These are phyloP conservation scores for Apocrypta bakeri DNA, from an alignment of 1,140 invertebrate genomes.

Conservation along the genomic window DNA sequence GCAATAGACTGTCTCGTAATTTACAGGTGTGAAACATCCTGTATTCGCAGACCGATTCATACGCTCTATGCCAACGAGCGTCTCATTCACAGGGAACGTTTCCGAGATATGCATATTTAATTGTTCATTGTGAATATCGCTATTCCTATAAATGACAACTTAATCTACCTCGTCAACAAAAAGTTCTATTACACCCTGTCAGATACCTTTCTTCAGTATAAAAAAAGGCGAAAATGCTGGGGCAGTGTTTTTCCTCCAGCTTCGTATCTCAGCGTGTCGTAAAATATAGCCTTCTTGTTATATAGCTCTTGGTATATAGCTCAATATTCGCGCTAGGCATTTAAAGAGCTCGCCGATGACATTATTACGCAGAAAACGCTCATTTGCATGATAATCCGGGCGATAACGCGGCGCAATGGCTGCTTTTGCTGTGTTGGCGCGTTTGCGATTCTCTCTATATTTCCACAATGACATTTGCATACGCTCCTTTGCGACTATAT, in stretches of 20 bases:
- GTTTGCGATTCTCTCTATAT: not conserved
- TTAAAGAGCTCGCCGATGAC: slow-evolving; percentile 10
- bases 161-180: no score
- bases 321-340: not conserved
- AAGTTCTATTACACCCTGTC: no score
- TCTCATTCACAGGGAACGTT: no score
- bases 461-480: not conserved
- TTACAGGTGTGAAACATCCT: not conserved
- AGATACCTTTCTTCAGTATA: no score
- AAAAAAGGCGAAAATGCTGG: no score
- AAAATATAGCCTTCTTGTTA: not conserved
- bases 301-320: no score
- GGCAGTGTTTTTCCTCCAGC: no score
- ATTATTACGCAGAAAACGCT: not conserved
- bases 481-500: not conserved
- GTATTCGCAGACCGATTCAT: not conserved
- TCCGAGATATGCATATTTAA: no score
- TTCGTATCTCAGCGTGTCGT: no score
- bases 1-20: slow-evolving; percentile 3
- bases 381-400: slow-evolving; percentile 12
- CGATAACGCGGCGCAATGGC: not conserved
- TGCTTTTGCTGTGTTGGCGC: not conserved
- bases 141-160: no score
- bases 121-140: no score
- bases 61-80: no score